Base-by-base conservation (phyloP, 2,888 invertebrate genomes). In the Nipponacmea schrenckii region DNA sequence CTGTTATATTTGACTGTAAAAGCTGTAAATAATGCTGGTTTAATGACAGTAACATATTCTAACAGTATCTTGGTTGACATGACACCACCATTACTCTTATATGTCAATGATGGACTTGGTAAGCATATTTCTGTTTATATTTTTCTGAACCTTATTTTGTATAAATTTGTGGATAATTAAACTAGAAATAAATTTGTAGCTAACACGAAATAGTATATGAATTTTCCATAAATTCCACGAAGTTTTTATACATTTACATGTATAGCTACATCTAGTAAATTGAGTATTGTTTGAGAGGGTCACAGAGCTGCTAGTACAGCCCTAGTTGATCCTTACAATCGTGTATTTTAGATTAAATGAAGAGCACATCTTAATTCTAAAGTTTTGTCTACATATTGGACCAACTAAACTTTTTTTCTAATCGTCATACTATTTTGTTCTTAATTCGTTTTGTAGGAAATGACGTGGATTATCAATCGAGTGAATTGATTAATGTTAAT, bases 1-100 rank as follows among this genome's bases (percentile, higher is more conserved):
- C 69, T 70, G 26, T 74, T 83, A 12, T 78, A 76, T 65, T 69
- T 83, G 31, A 81, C 81, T n/a, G 81, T 83, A 20, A 71, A 80
- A n/a, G 83, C 81, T 10, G 78, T 77, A 0, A 83, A 82, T 73
- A 74, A 74, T 0, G 80, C 80, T 1, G 81, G 80, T 8, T 67
- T 80, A 17, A 72, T 73, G 15, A 74, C 77, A 26, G 74, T 78
- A 10, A 73, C 79, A 20, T 73, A 78, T 24, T 81, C 82, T 0
- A 71, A 75, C 15, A 75, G 73, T 8, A 71, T 83, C 4, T 62
- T 73, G 10, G 75, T 82, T n/a, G 83, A 83, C 68, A 70, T 82
- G 65, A 83, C 83, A 1, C 76, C 78, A 12, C 83, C 83, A 0
- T 56, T 72, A 7, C 75, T 82, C 10, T 14, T 56, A 1, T 62